Percentiles rank a stretch among this genome's conserved stretches.
phyloP scores from a whole-genome alignment of 1,140 invertebrate genomes.

The Formica exsecta region DNA sequence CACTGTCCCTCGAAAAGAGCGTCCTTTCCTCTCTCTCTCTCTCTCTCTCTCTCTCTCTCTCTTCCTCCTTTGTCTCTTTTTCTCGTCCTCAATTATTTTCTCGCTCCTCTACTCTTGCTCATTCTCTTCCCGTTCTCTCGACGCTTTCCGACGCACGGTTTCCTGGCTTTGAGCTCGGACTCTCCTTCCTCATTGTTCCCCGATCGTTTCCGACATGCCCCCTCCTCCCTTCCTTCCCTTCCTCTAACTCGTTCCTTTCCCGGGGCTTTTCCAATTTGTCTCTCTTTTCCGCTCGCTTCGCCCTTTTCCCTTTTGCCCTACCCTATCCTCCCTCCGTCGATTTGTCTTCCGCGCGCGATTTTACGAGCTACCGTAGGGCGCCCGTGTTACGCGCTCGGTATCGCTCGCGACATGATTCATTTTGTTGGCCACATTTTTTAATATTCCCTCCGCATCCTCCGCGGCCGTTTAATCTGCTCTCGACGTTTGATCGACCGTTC shows the following conservation, averaged over 20 bases:
- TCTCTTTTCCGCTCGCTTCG: constrained; percentile 59
- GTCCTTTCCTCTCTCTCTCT: not conserved
- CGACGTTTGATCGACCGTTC: constrained; percentile 58
- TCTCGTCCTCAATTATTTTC: constrained; percentile 54
- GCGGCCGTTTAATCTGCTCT: constrained; percentile 30
- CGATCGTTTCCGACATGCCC: constrained; percentile 48
- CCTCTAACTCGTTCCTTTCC: constrained; percentile 63
- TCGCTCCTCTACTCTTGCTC: constrained; percentile 23
- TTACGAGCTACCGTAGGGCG: constrained; percentile 29
- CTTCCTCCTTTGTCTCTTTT: not conserved
- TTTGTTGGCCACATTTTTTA: constrained; percentile 59
- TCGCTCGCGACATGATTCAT: constrained; percentile 60
- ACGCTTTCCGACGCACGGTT: constrained; percentile 45
- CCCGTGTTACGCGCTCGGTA: constrained; percentile 9
- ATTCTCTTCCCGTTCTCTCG: constrained; percentile 53
- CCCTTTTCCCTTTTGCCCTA: constrained; percentile 61
- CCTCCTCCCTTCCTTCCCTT: not conserved
- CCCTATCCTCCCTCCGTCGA: constrained; percentile 24
- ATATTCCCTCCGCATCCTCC: constrained; percentile 5
- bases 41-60: too few species aligned
- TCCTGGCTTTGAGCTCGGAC: constrained; percentile 49
- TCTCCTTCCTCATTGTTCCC: constrained; percentile 59
- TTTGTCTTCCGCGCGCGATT: constrained; percentile 61
- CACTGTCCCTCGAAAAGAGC: constrained; percentile 45
- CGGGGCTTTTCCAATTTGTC: constrained; percentile 57